Evolutionary conservation across 1,140 invertebrate genomes (phyloP), one percentile per base, ranked within the genome.

Genomic region (Neodiprion virginianus): DNA sequence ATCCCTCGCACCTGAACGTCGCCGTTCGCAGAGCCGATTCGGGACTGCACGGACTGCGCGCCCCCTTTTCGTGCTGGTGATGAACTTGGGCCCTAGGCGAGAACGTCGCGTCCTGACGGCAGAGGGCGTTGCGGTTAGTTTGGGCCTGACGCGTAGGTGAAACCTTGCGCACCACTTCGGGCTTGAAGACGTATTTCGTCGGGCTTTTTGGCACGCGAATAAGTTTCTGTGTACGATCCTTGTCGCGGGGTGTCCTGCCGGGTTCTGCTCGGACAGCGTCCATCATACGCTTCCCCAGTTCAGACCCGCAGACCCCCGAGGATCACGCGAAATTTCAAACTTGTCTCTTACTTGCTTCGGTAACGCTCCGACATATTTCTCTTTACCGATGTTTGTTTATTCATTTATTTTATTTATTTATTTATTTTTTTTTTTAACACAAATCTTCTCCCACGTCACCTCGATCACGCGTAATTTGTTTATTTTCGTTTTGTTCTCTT

Each of bases 1-100:
- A 80, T 14, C 79, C 77, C 7, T 79, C 69, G 65, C 78, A 79
- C 67, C 23, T 65, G 61, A 17, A 40, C 28, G 28, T 40, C 5
- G 28, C 28, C 28, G 28, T 40, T 5, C n/a, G 11, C 4, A 14
- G 7, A 0, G 53, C 53, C 3, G 28, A 40, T 40, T 40, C 28
- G 5, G 28, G 28, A 40, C 28, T 40, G 28, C 28, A 40, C 1
- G 28, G 28, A 40, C 28, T 40, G 1, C 28, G 28, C 28, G 11
- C 53, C 28, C 28, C 28, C 28, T 40, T 40, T 40, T 40, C 28
- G n/a, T 14, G n/a, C n/a, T 61, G n/a, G 5, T 12, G 11, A 8
- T 61, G 7, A 4, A 8, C 5, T 61, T 61, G 11, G 53, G 8
- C 53, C 4, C 11, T 61, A 7, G 53, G n/a, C 8, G 53, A 17